These are phyloP conservation scores for Caenorhabditis virilis DNA, from an alignment of 2,888 invertebrate species.

Conservation along the genomic window DNA sequence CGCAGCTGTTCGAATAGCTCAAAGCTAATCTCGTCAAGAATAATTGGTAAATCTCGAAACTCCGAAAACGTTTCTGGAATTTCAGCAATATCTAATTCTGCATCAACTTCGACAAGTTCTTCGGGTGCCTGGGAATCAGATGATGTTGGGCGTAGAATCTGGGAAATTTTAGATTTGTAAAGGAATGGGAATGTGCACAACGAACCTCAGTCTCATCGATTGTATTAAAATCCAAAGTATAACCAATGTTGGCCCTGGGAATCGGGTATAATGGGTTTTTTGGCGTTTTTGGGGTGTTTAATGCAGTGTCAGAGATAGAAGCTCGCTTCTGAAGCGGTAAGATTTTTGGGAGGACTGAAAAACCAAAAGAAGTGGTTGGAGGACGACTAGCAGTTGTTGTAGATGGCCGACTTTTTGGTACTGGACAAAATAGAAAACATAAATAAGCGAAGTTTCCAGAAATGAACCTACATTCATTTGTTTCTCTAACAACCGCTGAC, in stretches of 20 bases:
- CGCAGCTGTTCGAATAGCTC: not conserved
- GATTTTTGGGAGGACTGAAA: constrained; percentile 15
- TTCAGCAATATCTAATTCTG: constrained; percentile 1
- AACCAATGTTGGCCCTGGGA: constrained; percentile 27
- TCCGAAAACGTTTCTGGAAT: constrained; percentile 22
- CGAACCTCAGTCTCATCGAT: constrained; percentile 28
- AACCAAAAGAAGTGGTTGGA: constrained; percentile 13
- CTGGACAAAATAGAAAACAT: constrained; percentile 5
- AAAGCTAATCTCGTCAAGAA: constrained; percentile 15
- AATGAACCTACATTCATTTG: not conserved
- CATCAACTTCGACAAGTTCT: not conserved
- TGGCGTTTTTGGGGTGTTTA: constrained; percentile 23
- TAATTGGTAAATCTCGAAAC: constrained; percentile 19
- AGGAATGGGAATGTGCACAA: not conserved
- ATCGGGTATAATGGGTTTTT: constrained; percentile 33
- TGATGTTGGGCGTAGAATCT: constrained; percentile 13
- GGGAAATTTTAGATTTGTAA: not conserved
- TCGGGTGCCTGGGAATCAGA: constrained; percentile 9
- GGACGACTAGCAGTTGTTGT: constrained; percentile 9
- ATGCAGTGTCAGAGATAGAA: constrained; percentile 8
- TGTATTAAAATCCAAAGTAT: constrained; percentile 20
- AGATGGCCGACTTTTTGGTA: constrained; percentile 16
- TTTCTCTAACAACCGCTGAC: too few species aligned
- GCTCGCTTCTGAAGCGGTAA: constrained; percentile 2
- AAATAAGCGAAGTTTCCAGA: not conserved